Percentiles rank a stretch among this genome's conserved stretches.
These are phyloP conservation scores for Bombus pyrosoma DNA, from an alignment of 1,140 invertebrate genomes.

Conservation along the genomic window DNA sequence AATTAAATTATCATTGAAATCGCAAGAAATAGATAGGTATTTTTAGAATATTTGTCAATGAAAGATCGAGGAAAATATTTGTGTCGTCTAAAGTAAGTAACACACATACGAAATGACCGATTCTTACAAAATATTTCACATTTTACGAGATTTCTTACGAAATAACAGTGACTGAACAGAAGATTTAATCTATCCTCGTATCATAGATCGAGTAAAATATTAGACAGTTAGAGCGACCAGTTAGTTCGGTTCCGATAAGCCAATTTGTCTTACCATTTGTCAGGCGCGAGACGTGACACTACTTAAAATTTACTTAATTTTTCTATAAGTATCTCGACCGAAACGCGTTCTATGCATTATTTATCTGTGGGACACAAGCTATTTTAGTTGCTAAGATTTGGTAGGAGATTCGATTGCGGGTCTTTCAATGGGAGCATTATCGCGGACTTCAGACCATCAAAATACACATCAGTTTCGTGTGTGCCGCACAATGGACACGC, in stretches of 20 bases:
- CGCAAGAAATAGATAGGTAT: neutral
- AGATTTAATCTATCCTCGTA: neutral
- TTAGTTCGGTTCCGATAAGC: neutral
- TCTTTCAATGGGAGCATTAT: constrained; percentile 64
- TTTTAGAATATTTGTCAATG: neutral
- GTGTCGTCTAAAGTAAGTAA: neutral
- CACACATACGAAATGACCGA: neutral
- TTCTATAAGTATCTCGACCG: too few relatives aligned
- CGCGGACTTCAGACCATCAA: constrained; percentile 55
- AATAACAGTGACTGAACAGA: neutral
- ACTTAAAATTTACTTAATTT: too few relatives aligned
- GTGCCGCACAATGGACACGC: constrained; percentile 61
- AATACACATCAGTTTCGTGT: constrained; percentile 64
- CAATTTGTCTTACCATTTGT: neutral
- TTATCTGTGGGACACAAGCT: neutral
- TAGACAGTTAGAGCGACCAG: neutral
- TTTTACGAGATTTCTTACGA: neutral
- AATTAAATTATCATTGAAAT: neutral
- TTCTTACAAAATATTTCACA: neutral
- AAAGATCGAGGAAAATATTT: neutral
- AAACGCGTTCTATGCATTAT: neutral
- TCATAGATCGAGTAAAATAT: neutral
- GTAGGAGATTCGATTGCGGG: constrained; percentile 28
- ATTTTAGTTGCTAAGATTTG: constrained; percentile 42
- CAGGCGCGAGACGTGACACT: too few relatives aligned